phyloP scores from a whole-genome alignment of 2,113 vertebrate species.

The Paradisaea rubra region DNA sequence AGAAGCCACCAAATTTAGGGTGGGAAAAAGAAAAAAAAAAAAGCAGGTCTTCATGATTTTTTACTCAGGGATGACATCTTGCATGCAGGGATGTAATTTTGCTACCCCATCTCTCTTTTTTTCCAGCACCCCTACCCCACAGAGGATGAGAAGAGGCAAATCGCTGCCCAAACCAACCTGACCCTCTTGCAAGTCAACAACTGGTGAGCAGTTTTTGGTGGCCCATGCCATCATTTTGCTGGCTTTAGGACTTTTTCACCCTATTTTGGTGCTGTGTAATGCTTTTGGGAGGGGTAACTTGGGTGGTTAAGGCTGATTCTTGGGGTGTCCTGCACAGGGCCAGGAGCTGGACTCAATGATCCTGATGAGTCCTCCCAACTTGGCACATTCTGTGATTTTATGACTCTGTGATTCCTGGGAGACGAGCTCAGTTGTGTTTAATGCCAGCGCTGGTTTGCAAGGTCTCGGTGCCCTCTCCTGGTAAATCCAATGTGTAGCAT shows the following conservation, averaged over 20 bases:
- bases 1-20: neutral
- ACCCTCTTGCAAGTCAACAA: conserved; percentile 99
- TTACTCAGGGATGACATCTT: rapidly evolving
- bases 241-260: neutral
- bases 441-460: rapidly evolving
- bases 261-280: neutral
- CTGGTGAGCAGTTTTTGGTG: conserved; percentile 78
- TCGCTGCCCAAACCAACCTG: conserved; percentile 94
- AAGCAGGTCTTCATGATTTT: neutral
- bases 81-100: neutral
- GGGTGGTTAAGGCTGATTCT: neutral
- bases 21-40: neutral
- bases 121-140: conserved; percentile 95
- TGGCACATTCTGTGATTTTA: neutral
- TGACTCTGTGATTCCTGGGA: neutral
- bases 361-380: neutral
- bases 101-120: neutral
- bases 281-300: neutral
- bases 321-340: neutral
- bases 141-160: conserved; percentile 97
- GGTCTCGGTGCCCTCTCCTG: conserved; percentile 36
- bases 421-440: rapidly evolving
- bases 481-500: neutral
- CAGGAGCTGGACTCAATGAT: neutral
- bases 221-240: rapidly evolving